Percentiles rank a stretch among this genome's conserved stretches.
These are phyloP conservation scores for Tor tambroides DNA, from an alignment of 2,113 vertebrate species.

Conservation along the genomic window DNA sequence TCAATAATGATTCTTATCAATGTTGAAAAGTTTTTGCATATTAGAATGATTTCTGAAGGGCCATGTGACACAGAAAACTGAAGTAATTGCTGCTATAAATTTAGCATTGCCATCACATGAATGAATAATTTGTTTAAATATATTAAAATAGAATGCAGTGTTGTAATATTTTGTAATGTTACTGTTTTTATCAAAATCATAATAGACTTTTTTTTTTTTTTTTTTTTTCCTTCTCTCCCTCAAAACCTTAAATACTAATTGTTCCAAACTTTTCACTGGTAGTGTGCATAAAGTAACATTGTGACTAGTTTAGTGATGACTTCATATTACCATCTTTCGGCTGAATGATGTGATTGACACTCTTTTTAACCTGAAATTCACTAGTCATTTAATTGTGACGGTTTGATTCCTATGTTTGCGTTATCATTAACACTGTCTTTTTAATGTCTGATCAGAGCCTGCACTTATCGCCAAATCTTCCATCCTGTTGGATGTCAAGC, in stretches of 20 bases:
- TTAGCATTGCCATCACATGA: neutral
- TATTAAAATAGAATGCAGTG: neutral
- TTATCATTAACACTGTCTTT: neutral
- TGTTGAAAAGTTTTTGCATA: neutral
- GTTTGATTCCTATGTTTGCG: neutral
- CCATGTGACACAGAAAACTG: neutral
- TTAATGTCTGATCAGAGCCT: constrained; percentile 78
- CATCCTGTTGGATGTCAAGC: constrained; percentile 93
- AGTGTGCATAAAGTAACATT: neutral
- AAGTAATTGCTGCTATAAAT: neutral
- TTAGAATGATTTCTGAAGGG: neutral
- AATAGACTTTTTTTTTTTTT: neutral
- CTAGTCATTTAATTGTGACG: neutral
- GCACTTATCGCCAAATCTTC: constrained; percentile 93
- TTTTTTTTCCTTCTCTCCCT: too few species aligned
- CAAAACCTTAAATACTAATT: neutral
- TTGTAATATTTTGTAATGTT: too few species aligned
- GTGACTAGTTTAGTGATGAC: constrained; percentile 77
- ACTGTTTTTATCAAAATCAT: neutral
- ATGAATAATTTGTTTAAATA: too few species aligned
- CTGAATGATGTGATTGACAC: constrained; percentile 85
- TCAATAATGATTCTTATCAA: neutral
- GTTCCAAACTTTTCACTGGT: neutral
- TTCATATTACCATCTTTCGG: constrained; percentile 92
- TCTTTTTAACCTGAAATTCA: constrained; percentile 47